These are phyloP conservation scores for Hapalemur alaotrensis DNA, from an alignment of 2,797 vertebrate genomes.

Conservation along the genomic window DNA sequence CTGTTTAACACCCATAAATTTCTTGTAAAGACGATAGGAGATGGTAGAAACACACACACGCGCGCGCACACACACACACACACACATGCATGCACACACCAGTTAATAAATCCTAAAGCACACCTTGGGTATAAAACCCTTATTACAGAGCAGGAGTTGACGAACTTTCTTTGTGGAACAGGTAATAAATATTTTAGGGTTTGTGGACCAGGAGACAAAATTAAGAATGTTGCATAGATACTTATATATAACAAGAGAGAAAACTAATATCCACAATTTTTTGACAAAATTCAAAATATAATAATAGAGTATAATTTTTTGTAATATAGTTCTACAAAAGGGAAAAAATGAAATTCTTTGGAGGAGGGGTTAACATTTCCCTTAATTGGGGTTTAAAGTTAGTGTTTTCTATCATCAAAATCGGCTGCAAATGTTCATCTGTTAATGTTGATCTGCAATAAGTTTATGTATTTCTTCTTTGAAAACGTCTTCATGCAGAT, in stretches of 20 bases:
- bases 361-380: not conserved
- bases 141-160: not conserved
- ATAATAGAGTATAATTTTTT: not conserved
- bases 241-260: not conserved
- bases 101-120: constrained; percentile 2
- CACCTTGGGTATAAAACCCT: not conserved
- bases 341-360: not conserved
- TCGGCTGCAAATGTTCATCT: not conserved
- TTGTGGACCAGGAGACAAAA: not conserved
- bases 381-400: not conserved
- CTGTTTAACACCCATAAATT: not conserved
- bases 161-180: not conserved
- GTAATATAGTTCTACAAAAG: not conserved
- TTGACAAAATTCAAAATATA: constrained; percentile 1
- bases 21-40: not conserved
- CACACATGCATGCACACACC: not conserved
- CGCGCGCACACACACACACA: not conserved
- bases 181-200: constrained; percentile 5
- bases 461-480: not conserved
- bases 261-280: not conserved
- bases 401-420: not conserved
- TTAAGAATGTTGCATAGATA: not conserved
- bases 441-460: not conserved
- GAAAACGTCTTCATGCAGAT: not conserved
- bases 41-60: not conserved